These are phyloP conservation scores for Acleris holmiana DNA, from an alignment of 2,888 invertebrate genomes.

Conservation along the genomic window DNA sequence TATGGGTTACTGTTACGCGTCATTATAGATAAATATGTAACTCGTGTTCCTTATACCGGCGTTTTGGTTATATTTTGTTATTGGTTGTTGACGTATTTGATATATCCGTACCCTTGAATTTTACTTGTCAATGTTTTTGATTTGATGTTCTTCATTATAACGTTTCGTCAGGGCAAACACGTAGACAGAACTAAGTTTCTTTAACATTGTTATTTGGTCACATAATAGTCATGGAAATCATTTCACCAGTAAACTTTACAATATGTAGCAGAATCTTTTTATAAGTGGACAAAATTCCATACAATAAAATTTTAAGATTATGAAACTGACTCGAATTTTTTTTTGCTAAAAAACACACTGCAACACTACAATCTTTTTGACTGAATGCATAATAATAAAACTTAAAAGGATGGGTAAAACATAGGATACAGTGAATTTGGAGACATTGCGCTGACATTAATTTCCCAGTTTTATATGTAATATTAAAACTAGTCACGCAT, in stretches of 20 bases:
- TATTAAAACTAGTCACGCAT: too few relatives aligned
- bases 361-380: too few relatives aligned
- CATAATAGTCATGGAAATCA: not conserved
- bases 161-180: slow-evolving; percentile 24
- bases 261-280: not conserved
- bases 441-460: too few relatives aligned
- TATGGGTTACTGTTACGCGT: slow-evolving; percentile 24
- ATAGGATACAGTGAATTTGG: too few relatives aligned
- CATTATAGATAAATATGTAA: slow-evolving; percentile 31
- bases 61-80: slow-evolving; percentile 69
- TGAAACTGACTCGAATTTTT: too few relatives aligned
- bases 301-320: too few relatives aligned
- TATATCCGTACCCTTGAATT: slow-evolving; percentile 62
- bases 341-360: too few relatives aligned
- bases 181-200: slow-evolving; percentile 15
- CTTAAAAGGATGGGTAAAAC: too few relatives aligned
- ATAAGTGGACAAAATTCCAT: not conserved
- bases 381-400: too few relatives aligned
- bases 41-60: slow-evolving; percentile 56
- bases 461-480: too few relatives aligned
- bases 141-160: slow-evolving; percentile 15
- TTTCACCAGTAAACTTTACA: not conserved
- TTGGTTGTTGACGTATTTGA: slow-evolving; percentile 52
- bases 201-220: not conserved
- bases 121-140: slow-evolving; percentile 34